These are phyloP conservation scores for Notodonta dromedarius DNA, from an alignment of 2,888 invertebrate genomes.

Conservation along the genomic window DNA sequence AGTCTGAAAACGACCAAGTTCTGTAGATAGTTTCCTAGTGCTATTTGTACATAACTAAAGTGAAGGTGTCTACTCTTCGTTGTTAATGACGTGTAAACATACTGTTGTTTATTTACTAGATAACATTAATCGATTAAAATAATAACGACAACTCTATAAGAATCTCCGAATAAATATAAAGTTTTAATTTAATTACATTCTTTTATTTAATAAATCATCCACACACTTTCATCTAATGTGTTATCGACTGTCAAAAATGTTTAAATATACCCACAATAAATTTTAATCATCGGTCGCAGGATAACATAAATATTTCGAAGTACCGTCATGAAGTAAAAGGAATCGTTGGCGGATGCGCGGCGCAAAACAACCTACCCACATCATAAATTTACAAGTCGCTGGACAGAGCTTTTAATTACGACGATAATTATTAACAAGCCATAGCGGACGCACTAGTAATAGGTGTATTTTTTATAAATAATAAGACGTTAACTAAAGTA, in stretches of 20 bases:
- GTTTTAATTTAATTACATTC: conserved; percentile 50
- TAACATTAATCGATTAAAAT: conserved; percentile 54
- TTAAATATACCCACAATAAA: background rate
- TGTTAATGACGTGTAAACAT: conserved; percentile 67
- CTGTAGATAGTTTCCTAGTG: conserved; percentile 70
- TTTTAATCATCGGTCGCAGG: too few species aligned
- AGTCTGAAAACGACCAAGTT: conserved; percentile 83
- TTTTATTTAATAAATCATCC: conserved; percentile 46
- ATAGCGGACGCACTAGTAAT: too few species aligned
- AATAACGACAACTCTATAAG: conserved; percentile 63
- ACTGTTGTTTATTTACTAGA: conserved; percentile 77
- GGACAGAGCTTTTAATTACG: too few species aligned
- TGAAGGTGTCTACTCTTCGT: conserved; percentile 68
- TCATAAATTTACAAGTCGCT: too few species aligned
- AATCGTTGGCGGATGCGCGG: background rate
- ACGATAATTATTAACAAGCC: too few species aligned
- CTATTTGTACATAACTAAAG: conserved; percentile 71
- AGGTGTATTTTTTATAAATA: too few species aligned
- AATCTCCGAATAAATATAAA: conserved; percentile 76
- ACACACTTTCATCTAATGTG: background rate
- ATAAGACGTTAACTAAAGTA: too few species aligned
- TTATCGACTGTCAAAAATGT: conserved; percentile 8
- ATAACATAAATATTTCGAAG: background rate
- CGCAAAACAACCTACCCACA: too few species aligned
- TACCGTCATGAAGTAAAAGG: background rate